phyloP scores from a whole-genome alignment of 2,888 invertebrate species.

The Parthenolecanium corni region DNA sequence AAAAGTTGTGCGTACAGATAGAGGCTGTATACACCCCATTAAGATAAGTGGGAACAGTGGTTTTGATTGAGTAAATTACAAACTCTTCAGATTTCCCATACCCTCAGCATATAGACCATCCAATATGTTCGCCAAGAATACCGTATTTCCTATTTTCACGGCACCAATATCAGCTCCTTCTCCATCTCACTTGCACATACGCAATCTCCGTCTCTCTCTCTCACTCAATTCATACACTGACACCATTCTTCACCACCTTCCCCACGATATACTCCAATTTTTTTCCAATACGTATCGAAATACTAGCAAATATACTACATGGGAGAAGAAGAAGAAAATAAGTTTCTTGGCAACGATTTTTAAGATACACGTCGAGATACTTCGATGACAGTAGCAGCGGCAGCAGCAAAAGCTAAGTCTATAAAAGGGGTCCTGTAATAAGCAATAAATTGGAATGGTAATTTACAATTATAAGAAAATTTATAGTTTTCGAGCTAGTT shows the following conservation, averaged over 20 bases:
- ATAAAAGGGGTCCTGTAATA: constrained; percentile 24
- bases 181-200: no score
- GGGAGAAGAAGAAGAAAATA: no score
- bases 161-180: no score
- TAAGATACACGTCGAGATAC: neutral
- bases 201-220: no score
- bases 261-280: neutral
- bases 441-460: constrained; percentile 28
- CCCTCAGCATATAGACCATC: no score
- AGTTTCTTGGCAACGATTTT: no score
- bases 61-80: constrained; percentile 28
- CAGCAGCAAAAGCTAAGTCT: no score
- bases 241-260: neutral
- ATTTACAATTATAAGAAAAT: constrained; percentile 24
- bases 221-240: neutral
- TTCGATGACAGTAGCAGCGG: no score
- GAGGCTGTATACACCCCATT: constrained; percentile 21
- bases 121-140: constrained; percentile 4
- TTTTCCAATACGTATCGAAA: no score
- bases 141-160: constrained; percentile 15
- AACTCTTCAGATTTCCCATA: neutral
- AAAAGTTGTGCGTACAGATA: neutral
- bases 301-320: neutral
- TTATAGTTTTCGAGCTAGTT: neutral
- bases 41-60: constrained; percentile 27